A percentile compares a stretch with the other conserved stretches of the same genome.
These are phyloP conservation scores for Channa argus DNA, from an alignment of 2,113 vertebrate species.

Conservation along the genomic window DNA sequence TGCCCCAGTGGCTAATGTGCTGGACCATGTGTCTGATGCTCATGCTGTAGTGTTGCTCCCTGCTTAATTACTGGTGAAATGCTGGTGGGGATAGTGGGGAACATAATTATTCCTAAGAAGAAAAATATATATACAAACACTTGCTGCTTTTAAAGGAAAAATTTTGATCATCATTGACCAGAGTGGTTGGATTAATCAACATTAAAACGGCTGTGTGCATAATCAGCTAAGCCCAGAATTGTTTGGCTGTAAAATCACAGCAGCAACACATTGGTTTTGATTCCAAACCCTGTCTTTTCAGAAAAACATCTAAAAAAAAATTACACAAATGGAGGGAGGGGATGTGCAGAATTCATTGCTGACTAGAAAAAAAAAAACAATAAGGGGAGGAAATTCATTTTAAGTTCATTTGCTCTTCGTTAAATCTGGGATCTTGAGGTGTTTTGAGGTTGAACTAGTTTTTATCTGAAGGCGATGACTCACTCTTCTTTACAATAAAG, in stretches of 20 bases:
- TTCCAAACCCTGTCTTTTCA: conserved; percentile 44
- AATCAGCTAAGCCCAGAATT: conserved; percentile 38
- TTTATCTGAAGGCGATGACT: conserved; percentile 54
- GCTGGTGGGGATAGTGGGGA: conserved; percentile 13
- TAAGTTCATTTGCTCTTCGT: conserved; percentile 58
- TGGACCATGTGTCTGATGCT: conserved; percentile 46
- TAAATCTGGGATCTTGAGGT: conserved; percentile 51
- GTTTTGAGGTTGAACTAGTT: conserved; percentile 46
- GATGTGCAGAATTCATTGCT: conserved; percentile 31
- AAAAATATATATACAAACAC: not conserved
- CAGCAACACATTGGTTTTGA: conserved; percentile 52
- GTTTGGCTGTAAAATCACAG: conserved; percentile 51
- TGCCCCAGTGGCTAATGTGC: conserved; percentile 46
- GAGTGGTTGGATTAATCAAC: conserved; percentile 44
- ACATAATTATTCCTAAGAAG: conserved; percentile 1
- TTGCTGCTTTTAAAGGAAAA: conserved; percentile 24
- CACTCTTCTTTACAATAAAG: conserved; percentile 31
- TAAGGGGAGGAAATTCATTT: conserved; percentile 49
- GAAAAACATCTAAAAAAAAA: conserved; percentile 32
- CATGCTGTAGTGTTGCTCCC: conserved; percentile 49
- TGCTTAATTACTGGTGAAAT: conserved; percentile 42
- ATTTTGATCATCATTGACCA: conserved; percentile 39
- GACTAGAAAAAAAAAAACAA: conserved; percentile 6
- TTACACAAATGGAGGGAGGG: conserved; percentile 27
- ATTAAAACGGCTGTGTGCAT: conserved; percentile 46